Percentiles rank a stretch among this genome's conserved stretches.
These are phyloP conservation scores for Mixornis gularis DNA, from an alignment of 2,113 vertebrate species.

Conservation along the genomic window DNA sequence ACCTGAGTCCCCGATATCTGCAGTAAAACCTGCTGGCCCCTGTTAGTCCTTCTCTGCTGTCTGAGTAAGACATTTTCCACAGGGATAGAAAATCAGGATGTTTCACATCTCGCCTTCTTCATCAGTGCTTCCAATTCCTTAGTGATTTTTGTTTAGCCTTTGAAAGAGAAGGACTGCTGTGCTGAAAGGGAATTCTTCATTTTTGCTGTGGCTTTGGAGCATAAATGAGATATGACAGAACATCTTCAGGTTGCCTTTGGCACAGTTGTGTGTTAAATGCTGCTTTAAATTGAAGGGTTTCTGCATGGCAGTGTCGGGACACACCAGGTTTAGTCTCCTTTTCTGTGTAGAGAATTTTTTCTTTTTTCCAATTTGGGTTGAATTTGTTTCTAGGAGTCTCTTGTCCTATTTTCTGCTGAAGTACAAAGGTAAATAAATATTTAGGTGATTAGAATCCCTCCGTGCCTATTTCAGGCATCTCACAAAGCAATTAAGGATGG, in stretches of 20 bases:
- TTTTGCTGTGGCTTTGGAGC: not conserved
- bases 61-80: not conserved
- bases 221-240: slow-evolving; percentile 34
- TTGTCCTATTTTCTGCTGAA: not conserved
- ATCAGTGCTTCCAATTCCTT: not conserved
- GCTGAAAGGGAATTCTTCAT: not conserved
- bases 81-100: not conserved
- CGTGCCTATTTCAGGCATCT: not conserved
- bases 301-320: not conserved
- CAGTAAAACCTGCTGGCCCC: not conserved
- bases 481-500: not conserved
- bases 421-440: not conserved
- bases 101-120: not conserved
- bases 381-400: not conserved
- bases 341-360: not conserved
- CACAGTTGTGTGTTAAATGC: slow-evolving; percentile 21
- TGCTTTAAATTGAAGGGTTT: not conserved
- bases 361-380: not conserved
- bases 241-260: slow-evolving; percentile 31
- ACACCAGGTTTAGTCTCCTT: not conserved
- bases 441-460: not conserved
- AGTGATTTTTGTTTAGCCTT: not conserved
- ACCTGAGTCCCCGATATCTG: rapidly evolving
- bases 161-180: not conserved
- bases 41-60: not conserved